Percentiles rank a stretch among this genome's conserved stretches.
These are phyloP conservation scores for Lutjanus campechanus DNA, from an alignment of 2,797 vertebrate genomes.

Conservation along the genomic window DNA sequence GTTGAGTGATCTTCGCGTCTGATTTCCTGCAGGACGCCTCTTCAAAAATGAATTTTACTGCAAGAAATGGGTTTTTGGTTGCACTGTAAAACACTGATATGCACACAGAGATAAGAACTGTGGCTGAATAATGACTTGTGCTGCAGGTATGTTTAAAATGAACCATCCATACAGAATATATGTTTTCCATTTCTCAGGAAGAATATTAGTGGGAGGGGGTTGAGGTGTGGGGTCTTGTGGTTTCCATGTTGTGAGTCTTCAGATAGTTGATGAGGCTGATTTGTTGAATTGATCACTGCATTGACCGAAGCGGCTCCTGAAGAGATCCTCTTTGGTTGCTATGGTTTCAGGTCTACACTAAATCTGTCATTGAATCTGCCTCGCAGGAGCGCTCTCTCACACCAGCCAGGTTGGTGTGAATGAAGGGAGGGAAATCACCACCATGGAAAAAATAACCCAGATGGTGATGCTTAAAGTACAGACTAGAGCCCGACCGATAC, in stretches of 20 bases:
- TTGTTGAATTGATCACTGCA: constrained; percentile 52
- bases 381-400: constrained; percentile 15
- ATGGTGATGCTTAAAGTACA: constrained; percentile 4
- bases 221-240: neutral
- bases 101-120: neutral
- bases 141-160: constrained; percentile 10
- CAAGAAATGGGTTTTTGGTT: constrained; percentile 6
- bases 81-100: neutral
- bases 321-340: constrained; percentile 42
- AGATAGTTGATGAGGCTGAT: constrained; percentile 33
- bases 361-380: constrained; percentile 28
- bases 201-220: neutral
- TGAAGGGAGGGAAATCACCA: constrained; percentile 7
- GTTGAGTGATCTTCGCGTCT: constrained; percentile 9
- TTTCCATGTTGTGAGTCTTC: constrained; percentile 21
- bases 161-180: constrained; percentile 3
- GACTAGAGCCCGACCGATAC: neutral
- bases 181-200: constrained; percentile 7
- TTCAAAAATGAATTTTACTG: constrained; percentile 1
- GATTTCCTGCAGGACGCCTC: constrained; percentile 6
- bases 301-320: constrained; percentile 42
- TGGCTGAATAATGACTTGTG: neutral
- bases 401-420: constrained; percentile 30
- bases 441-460: constrained; percentile 4
- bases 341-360: constrained; percentile 54